phyloP scores from a whole-genome alignment of 2,888 invertebrate species.

The Nebria brevicollis region DNA sequence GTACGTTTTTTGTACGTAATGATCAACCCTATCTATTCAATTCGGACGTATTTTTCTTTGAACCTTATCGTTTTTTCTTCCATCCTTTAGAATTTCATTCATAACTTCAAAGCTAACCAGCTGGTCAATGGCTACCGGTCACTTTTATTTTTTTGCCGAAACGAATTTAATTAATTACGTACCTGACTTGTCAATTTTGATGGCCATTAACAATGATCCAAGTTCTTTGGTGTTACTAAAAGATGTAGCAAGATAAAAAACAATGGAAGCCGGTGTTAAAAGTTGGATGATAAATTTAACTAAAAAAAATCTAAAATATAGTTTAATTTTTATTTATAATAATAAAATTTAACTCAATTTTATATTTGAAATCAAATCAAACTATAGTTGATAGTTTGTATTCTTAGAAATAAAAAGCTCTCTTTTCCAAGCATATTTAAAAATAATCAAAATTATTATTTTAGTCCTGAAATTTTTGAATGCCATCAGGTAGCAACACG shows the following conservation, averaged over 20 bases:
- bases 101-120: constrained; percentile 20
- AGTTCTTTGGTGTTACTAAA: constrained; percentile 14
- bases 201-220: constrained; percentile 32
- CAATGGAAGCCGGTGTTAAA: background rate
- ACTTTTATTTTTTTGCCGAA: constrained; percentile 32
- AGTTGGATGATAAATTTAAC: background rate
- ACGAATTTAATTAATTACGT: constrained; percentile 42
- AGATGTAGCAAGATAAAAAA: background rate
- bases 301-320: background rate
- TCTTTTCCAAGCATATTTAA: too few relatives aligned
- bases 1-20: background rate
- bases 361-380: too few relatives aligned
- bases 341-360: too few relatives aligned
- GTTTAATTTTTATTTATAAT: background rate
- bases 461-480: too few relatives aligned
- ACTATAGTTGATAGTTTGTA: too few relatives aligned
- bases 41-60: background rate
- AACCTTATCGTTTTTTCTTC: background rate
- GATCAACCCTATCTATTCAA: background rate
- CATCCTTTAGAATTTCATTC: constrained; percentile 30
- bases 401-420: too few relatives aligned
- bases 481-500: too few relatives aligned
- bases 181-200: constrained; percentile 42
- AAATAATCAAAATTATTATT: too few relatives aligned
- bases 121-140: constrained; percentile 43